Conservation (phyloP, 2,888 invertebrate species). For the Tholera decimalis region DNA sequence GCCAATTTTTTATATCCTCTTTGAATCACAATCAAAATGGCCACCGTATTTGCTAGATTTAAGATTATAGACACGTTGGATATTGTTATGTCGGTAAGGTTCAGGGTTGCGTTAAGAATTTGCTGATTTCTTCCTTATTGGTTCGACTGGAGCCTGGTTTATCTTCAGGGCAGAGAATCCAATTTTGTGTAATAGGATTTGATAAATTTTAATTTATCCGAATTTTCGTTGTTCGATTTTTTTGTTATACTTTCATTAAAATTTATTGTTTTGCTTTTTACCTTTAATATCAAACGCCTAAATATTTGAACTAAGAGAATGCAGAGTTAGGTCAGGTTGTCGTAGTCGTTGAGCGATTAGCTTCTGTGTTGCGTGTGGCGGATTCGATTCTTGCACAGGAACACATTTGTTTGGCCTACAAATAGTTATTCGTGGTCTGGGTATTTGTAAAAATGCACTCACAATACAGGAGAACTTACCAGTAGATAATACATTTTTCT, state of each 20-base stretch:
- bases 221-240: background rate
- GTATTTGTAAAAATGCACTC: too few species aligned
- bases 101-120: conserved; percentile 39
- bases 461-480: too few species aligned
- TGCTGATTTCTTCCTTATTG: conserved; percentile 26
- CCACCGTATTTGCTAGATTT: conserved; percentile 67
- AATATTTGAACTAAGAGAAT: background rate
- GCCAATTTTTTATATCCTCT: conserved; percentile 82
- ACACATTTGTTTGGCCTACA: too few species aligned
- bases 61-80: conserved; percentile 56
- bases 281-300: accelerated
- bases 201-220: conserved; percentile 22
- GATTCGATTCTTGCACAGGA: too few species aligned
- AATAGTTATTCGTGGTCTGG: too few species aligned
- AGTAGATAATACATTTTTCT: too few species aligned
- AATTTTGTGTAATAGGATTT: conserved; percentile 27
- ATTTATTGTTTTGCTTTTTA: background rate
- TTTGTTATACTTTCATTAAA: background rate
- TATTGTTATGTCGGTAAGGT: conserved; percentile 46
- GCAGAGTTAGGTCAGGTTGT: background rate
- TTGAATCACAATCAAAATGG: conserved; percentile 82
- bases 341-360: too few species aligned
- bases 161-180: conserved; percentile 17
- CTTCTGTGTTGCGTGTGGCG: too few species aligned
- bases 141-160: conserved; percentile 6